Percentiles rank a stretch among this genome's conserved stretches.
These are phyloP conservation scores for Okapia johnstoni DNA, from an alignment of 2,113 vertebrate genomes.

Conservation along the genomic window DNA sequence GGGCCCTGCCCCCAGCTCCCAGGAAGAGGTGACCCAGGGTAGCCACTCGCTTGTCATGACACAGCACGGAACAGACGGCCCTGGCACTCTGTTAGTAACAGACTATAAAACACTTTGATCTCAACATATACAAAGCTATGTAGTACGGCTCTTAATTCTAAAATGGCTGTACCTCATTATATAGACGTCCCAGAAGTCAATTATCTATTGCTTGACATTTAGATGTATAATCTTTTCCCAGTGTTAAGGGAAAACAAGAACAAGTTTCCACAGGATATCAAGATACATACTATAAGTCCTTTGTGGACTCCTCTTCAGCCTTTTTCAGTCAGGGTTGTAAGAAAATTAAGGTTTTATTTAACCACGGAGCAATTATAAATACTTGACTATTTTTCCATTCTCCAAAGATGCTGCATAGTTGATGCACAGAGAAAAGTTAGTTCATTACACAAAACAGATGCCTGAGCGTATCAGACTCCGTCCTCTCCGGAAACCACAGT, in stretches of 20 bases:
- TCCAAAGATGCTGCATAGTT: not conserved
- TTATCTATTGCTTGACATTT: accelerated
- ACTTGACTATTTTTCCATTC: not conserved
- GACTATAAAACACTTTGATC: not conserved
- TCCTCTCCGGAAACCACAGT: not conserved
- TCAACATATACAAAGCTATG: not conserved
- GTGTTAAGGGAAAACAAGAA: not conserved
- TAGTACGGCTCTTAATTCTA: not conserved
- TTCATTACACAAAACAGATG: not conserved
- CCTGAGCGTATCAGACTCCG: not conserved
- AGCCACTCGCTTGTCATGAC: too few species aligned
- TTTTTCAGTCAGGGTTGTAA: not conserved
- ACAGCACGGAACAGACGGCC: too few species aligned
- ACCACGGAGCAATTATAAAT: not conserved
- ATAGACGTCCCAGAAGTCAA: accelerated
- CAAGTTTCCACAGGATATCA: not conserved
- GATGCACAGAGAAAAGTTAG: not conserved
- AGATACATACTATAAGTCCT: not conserved
- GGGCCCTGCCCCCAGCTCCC: not conserved
- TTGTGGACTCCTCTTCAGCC: not conserved
- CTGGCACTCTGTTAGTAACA: not conserved
- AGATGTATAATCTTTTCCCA: not conserved
- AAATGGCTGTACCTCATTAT: not conserved
- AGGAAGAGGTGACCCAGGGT: not conserved
- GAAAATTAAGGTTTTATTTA: not conserved